Percentiles rank a stretch among this genome's conserved stretches.
phyloP scores from a whole-genome alignment of 1,140 invertebrate species.

The Drosophila prosaltans region DNA sequence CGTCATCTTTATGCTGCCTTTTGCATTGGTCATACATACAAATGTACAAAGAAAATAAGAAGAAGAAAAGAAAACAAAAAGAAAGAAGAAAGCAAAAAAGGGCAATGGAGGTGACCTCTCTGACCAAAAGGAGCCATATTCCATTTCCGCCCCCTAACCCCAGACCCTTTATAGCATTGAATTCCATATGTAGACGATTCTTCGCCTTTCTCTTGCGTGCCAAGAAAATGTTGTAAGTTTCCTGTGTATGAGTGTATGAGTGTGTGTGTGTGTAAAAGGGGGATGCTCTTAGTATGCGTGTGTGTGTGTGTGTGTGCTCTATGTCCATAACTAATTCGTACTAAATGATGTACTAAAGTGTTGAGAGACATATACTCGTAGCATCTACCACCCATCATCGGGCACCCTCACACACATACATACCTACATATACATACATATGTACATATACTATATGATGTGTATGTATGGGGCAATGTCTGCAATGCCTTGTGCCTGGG shows the following conservation, averaged over 20 bases:
- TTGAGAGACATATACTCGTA: conserved; percentile 43
- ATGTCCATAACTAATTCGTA: conserved; percentile 79
- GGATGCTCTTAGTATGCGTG: neutral
- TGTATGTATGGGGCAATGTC: neutral
- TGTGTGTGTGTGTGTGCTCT: conserved; percentile 37
- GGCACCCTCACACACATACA: conserved; percentile 20
- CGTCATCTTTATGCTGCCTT: conserved; percentile 36
- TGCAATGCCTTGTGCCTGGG: conserved; percentile 50
- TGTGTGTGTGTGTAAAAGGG: neutral
- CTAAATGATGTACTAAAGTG: conserved; percentile 81
- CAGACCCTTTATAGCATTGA: conserved; percentile 23
- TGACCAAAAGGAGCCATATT: conserved; percentile 22
- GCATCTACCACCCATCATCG: neutral
- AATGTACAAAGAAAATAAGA: conserved; percentile 69
- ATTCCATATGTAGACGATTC: conserved; percentile 33
- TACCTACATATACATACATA: neutral
- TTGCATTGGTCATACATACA: conserved; percentile 70
- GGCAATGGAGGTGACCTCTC: conserved; percentile 40
- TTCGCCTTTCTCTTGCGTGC: conserved; percentile 16
- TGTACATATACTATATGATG: conserved; percentile 15
- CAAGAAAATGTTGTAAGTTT: conserved; percentile 16
- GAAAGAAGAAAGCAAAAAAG: conserved; percentile 31
- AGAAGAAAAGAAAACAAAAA: neutral
- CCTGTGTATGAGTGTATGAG: conserved; percentile 1
- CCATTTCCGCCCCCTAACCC: neutral